Evolutionary conservation across 2,888 invertebrate genomes (phyloP), one percentile per base, ranked within the genome.

Genomic region (Lasioglossum vierecki): DNA sequence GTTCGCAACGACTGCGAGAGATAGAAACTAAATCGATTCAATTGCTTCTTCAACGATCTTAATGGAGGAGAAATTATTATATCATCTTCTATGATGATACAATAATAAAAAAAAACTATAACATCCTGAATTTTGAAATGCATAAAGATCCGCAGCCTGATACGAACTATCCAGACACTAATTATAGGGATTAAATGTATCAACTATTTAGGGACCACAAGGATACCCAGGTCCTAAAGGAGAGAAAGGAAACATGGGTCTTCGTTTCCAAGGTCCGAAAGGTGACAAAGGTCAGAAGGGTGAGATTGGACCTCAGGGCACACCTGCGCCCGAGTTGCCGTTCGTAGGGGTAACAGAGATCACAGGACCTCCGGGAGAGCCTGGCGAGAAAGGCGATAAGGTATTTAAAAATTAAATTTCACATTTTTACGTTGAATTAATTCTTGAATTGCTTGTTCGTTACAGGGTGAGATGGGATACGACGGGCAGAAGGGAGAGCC

Each of bases 151-250:
- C 39, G 39, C 39, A 39, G 5, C 5, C 39, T 39, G 39, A 39
- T 39, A 39, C 39, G 39, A 39, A 39, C 39, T 39, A 39, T 39
- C 39, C 4, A 5, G 4, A 39, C 5, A 39, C 39, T 39, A 5
- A 39, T 39, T 39, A 39, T 39, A 4, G 35, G 35, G 35, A 35
- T 4, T 35, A 4, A 35, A 39, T 39, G 39, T 39, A 39, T 4
- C 4, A 39, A 39, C 0, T 57, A 46, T 72, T 46, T 11, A 97
- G 96, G 98, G 98, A 78, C 95, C 96, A 8, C 94, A 96, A 76
- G 98, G 98, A 87, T 91, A 95, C 1, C 96, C 96, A 89, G 98
- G 98, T 81, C 94, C 95, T 11, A 97, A 97, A 95, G 98, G 98
- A 85, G 95, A 95, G 30, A 97, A 97, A 95, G 97, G 97, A 82